Evolutionary conservation across 2,888 invertebrate species (phyloP), one percentile per base, ranked within the genome.

Genomic region (Anagyrus pseudococci): DNA sequence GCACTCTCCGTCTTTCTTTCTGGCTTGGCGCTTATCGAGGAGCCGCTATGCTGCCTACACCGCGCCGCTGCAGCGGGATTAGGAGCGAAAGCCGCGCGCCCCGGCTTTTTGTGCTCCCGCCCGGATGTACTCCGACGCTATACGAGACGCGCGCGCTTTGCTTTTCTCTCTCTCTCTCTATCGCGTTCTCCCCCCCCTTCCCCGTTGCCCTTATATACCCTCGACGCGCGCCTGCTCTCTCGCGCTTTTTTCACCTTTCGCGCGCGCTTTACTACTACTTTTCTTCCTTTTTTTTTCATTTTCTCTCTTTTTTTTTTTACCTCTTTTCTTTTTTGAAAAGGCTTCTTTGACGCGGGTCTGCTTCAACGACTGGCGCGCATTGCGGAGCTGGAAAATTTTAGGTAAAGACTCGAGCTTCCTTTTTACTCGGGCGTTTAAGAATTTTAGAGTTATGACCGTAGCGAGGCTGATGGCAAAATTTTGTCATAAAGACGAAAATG

Each of bases 151-250:
- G 6, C 22, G 52, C 37, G 19, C 37, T 37, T 37, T 37, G 26
- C 25, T 13, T 22, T 25, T 43, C 56, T 47, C 48, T 37, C 40
- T 26, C 47, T 13, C 47, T 40, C 37, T 23, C 17, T 22, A 23
- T n/a, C 52, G n/a, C n/a, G n/a, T 26, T 43, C 43, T 15, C 3
- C 13, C 23, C 19, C 33, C 29, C 4, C 43, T 19, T 33, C 25
- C 25, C 33, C 10, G 29, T 17, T 26, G 17, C 8, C 13, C 13
- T 13, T 8, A 8, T 37, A 37, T 8, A 37, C 8, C 10, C 33
- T 13, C 33, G 17, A 25, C 41, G 8, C 17, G 41, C 41, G 4
- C 33, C 33, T 33, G 13, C 33, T 6, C 6, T 6, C 33, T 6
- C 33, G 33, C 33, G 33, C 41, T n/a, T 4, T 15, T 4, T 10